phyloP scores from a whole-genome alignment of 2,113 vertebrate genomes.

The Melanotaenia duboulayi region DNA sequence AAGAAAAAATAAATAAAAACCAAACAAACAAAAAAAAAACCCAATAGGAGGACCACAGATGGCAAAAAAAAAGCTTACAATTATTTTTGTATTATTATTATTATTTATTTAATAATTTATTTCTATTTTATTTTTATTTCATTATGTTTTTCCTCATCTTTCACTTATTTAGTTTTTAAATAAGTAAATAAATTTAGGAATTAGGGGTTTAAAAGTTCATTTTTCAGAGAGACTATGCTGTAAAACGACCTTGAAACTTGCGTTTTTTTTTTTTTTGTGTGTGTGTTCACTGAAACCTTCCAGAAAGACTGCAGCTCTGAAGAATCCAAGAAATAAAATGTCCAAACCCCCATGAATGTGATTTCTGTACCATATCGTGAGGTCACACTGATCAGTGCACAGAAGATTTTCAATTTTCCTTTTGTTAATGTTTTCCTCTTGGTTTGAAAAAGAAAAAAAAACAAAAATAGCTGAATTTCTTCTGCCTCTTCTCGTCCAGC shows the following conservation, averaged over 20 bases:
- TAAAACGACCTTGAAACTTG: slow-evolving; percentile 39
- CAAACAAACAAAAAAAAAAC: too few species aligned
- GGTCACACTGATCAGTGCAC: slow-evolving; percentile 48
- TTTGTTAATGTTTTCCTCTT: slow-evolving; percentile 45
- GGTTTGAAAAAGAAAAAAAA: neutral
- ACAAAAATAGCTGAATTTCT: slow-evolving; percentile 47
- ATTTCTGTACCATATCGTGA: slow-evolving; percentile 24
- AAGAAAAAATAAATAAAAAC: too few species aligned
- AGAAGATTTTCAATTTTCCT: slow-evolving; percentile 64
- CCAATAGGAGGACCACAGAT: too few species aligned
- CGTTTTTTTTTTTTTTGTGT: slow-evolving; percentile 32
- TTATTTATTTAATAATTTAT: too few species aligned
- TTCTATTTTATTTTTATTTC: too few species aligned
- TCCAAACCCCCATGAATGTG: slow-evolving; percentile 4
- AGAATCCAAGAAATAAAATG: slow-evolving; percentile 34
- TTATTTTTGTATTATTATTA: too few species aligned
- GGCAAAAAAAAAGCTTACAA: too few species aligned
- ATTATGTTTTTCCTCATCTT: too few species aligned
- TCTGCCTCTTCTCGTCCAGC: slow-evolving; percentile 14
- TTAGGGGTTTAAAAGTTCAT: neutral
- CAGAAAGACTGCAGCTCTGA: slow-evolving; percentile 14
- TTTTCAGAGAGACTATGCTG: neutral
- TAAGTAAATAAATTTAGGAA: too few species aligned
- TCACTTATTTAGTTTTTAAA: too few species aligned
- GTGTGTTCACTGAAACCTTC: slow-evolving; percentile 18